Base-by-base conservation (phyloP, 2,797 vertebrate species). In the Leucoraja ocellata region DNA sequence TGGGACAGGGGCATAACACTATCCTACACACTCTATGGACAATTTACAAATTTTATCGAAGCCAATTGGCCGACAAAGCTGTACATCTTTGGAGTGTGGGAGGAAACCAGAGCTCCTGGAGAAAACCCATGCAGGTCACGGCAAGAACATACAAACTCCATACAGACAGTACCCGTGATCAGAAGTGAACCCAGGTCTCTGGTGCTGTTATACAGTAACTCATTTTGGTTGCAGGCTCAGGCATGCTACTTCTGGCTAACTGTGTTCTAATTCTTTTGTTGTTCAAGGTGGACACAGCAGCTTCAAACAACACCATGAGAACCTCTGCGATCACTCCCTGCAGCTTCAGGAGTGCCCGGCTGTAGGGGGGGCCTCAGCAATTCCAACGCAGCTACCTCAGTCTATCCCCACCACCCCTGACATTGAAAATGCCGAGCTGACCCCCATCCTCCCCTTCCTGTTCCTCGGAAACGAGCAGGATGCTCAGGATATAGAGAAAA, bases 281-380 rank as follows among this genome's bases (percentile, higher is more conserved):
- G 28, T 36, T 16, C n/a, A n/a, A 99, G 99, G 99, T 95, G 99
- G 99, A 95, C 98, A 99, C 95, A 98, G 98, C 93, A 96, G 97
- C 95, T 99, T 99, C 95, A 98, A 97, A 94, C 98, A 98, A 96
- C 97, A 96, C 96, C 98, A 99, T 0, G 97, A 98, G 95, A 98
- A 98, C 97, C 97, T 99, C 95, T 99, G 99, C 4, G 98, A 99
- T 95, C 98, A 98, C 96, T 99, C 98, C 93, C 97, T 99, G 95
- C 98, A 99, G 94, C 97, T 98, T 83, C 98, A 97, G 81, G 98
- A 99, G 95, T 97, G 97, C 94, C 95, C 97, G 0, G 98, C 98
- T 93, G 94, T 94, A 5, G 97, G 96, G 91, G 95, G 95, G 21
- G 97, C 94, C 0, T 96, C 94, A 0, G 96, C 97, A 0, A 96